Base-by-base conservation (phyloP, 2,113 vertebrate genomes). In the Poeciliopsis occidentalis region DNA sequence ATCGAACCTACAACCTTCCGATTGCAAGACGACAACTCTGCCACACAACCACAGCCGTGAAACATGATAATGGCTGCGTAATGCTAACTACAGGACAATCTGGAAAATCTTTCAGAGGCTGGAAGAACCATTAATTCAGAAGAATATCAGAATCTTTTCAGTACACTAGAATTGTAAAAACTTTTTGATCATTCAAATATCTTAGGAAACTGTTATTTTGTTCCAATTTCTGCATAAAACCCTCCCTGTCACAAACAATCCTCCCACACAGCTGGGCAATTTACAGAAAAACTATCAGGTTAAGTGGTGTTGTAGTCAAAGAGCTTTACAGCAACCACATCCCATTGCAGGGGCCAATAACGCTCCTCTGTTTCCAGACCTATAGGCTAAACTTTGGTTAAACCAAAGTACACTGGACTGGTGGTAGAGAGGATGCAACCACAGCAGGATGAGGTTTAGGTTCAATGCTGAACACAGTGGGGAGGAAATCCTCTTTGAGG, bases 401-500 rank as follows among this genome's bases (percentile, higher is more conserved):
- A 73, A 80, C 79, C 75, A 54, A 68, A 76, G 80, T 61, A 69
- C 70, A 79, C 71, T 4, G 41, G 47, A 54, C 76, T 81, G 64
- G 67, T 71, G 71, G 67, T 39, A 31, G 65, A 73, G 64, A 64
- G 70, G 81, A 72, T 12, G 73, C 65, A 69, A 69, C 72, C 77
- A 73, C 12, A 69, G 87, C 82, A 69, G 78, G 79, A 79, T 75
- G 76, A 76, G 65, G 84, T 83, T 89, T 76, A 87, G 89, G 88
- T 90, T 91, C 87, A 91, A 84, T 81, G 77, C 78, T 84, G 79
- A 84, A 87, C 87, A 47, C 83, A 74, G 84, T 15, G 8, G 80
- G 85, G 73, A 91, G 90, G 92, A 92, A 88, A 85, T 92, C 90
- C 87, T 85, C 85, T 84, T 85, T 78, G 74, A 87, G 64, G 85